Evolutionary conservation across 2,113 vertebrate genomes (phyloP), one percentile per base, ranked within the genome.

Genomic region (Ailurus styani): DNA sequence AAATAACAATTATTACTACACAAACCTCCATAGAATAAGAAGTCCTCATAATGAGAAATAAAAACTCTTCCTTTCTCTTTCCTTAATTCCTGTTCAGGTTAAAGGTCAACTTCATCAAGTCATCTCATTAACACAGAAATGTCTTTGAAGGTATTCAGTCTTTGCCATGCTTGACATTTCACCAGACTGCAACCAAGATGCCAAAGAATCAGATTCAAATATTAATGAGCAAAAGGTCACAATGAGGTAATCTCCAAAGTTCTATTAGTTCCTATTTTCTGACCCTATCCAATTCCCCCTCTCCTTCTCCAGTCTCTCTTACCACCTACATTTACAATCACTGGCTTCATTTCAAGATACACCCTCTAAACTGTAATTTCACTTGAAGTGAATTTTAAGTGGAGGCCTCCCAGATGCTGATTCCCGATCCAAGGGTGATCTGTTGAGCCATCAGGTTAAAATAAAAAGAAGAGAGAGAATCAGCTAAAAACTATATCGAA

Each of bases 171-270:
- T 50, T 95, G 79, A 91, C 64, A 96, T 93, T 97, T 96, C 93
- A 96, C 90, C 90, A 82, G 96, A 91, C 12, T 75, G 47, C 55
- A 96, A 82, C 92, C 94, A 94, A 93, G 55, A 97, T 90, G 92
- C 85, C 94, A 96, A 95, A 91, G 72, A 97, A 97, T 92, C 75
- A 79, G 55, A 96, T 85, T 95, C 96, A 96, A 96, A 96, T 96
- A 97, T 94, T 97, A 98, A 96, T 89, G 86, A 96, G 87, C 40
- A 79, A 95, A 97, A 98, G 87, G 88, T 97, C 97, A 94, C 10
- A 66, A 97, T 96, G 93, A 93, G 54, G 90, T 94, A 90, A 96
- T 96, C 64, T 92, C 82, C 85, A 45, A 62, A 96, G 93, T 87
- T 60, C 75, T 93, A 70, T 52, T 87, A 95, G 84, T 91, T 95